These are phyloP conservation scores for Petroica traversi DNA, from an alignment of 2,113 vertebrate species.

Conservation along the genomic window DNA sequence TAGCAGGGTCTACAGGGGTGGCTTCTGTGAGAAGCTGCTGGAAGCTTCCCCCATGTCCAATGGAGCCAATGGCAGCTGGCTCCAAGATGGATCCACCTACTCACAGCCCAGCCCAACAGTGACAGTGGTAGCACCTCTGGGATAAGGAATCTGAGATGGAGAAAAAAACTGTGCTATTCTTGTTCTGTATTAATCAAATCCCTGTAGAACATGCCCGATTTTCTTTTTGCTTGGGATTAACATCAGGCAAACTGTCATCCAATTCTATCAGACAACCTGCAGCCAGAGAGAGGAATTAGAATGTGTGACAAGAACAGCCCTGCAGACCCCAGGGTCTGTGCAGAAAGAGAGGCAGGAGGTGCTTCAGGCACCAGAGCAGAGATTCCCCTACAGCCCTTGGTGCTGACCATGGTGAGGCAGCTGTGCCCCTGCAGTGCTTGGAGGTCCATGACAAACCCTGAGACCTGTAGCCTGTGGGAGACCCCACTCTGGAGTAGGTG, in stretches of 20 bases:
- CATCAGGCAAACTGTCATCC: fast-evolving
- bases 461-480: no score
- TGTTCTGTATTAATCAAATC: background rate
- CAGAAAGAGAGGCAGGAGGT: background rate
- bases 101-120: background rate
- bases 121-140: background rate
- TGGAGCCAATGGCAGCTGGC: background rate
- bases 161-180: background rate
- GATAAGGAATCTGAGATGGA: background rate
- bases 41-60: background rate
- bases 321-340: background rate
- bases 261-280: background rate
- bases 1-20: background rate
- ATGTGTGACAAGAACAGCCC: background rate
- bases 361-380: background rate
- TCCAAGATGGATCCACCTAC: no score
- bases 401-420: background rate
- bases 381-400: background rate
- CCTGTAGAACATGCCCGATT: background rate
- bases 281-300: background rate
- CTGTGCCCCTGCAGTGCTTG: background rate
- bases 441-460: no score
- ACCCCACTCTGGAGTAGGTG: background rate
- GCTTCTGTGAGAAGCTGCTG: background rate
- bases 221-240: background rate